Evolutionary conservation across 2,888 invertebrate species (phyloP), one percentile per base, ranked within the genome.

Genomic region (Dusona sp.): DNA sequence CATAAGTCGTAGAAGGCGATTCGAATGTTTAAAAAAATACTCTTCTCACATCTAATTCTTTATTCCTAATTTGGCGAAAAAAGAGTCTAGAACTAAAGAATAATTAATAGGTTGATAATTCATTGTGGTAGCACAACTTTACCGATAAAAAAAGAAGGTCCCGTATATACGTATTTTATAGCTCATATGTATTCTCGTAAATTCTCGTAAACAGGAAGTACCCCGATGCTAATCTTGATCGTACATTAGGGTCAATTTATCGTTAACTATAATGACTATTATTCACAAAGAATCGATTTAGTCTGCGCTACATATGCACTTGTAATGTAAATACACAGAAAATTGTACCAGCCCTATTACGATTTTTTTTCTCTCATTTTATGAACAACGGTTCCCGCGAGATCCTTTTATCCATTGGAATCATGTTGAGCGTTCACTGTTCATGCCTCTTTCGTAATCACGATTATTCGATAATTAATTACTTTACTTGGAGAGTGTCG

Each of bases 201-300:
- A 73, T 73, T 22, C 67, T 64, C 77, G 85, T 85, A 85, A 85
- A 87, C 87, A 87, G 87, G 87, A 87, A 85, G 79, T 65, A n/a
- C 78, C 67, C 22, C 73, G 82, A 72, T 81, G 74, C 81, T 78
- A 80, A 87, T 85, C 78, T 83, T 70, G 75, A 86, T 79, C 83
- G 78, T 45, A 67, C 80, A 79, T 83, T 64, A 85, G 45, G 70
- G 68, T 83, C 83, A 83, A 83, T 83, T 85, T 85, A 85, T 85
- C 77, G 85, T 77, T n/a, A 72, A 83, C 38, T 36, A 64, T 68
- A 72, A 67, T 68, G 72, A 65, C 79, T 36, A 75, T 83, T 77
- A 77, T 83, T 77, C 48, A n/a, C 25, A 29, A n/a, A 45, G 36
- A 83, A 83, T 83, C 79, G 36, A 75, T 86, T 38, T 51, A 70